Conservation (phyloP, 2,113 vertebrate genomes). For the Gallinago media region DNA sequence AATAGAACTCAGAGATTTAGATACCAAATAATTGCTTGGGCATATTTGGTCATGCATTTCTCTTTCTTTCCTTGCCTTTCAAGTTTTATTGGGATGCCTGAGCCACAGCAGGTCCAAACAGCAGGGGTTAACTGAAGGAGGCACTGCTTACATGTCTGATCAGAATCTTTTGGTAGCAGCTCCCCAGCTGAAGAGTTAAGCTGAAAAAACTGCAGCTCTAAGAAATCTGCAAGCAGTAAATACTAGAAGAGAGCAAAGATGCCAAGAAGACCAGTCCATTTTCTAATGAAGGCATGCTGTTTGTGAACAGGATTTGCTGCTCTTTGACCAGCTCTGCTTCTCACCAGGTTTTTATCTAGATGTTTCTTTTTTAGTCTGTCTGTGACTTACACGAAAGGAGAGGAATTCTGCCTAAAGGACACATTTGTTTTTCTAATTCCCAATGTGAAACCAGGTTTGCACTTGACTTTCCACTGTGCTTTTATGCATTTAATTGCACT, state of each 20-base stretch:
- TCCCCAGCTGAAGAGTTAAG: background rate
- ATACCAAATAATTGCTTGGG: background rate
- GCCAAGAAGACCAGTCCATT: background rate
- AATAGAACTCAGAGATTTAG: background rate
- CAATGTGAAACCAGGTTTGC: background rate
- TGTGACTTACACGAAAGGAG: background rate
- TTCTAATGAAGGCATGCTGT: background rate
- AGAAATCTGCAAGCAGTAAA: background rate
- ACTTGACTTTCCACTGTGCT: background rate
- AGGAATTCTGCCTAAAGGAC: background rate
- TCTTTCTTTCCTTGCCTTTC: background rate
- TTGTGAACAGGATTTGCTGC: background rate
- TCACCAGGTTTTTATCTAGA: background rate
- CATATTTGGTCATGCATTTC: background rate
- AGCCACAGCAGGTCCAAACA: background rate
- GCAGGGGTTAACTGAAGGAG: background rate
- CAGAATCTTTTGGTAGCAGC: background rate
- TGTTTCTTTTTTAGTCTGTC: background rate
- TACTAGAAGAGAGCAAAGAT: background rate
- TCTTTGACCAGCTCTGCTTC: background rate
- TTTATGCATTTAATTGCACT: conserved; percentile 15
- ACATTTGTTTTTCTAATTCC: conserved; percentile 12
- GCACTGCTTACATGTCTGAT: background rate
- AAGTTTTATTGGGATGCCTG: background rate
- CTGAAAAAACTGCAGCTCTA: background rate